Base-by-base conservation (phyloP, 2,888 invertebrate species). In the Eristalis tenax region DNA sequence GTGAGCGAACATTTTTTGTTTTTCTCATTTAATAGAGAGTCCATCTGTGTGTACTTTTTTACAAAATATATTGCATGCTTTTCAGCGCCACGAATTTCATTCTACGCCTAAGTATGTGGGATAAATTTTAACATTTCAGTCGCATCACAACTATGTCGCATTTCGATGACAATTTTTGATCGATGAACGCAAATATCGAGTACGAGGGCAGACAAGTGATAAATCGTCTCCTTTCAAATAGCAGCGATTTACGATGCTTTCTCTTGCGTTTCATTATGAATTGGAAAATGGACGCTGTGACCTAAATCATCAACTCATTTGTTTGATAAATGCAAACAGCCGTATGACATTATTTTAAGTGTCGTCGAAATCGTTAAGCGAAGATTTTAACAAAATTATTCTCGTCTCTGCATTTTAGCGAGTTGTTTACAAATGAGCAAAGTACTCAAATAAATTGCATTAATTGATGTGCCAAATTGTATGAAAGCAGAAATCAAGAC, bases 1-100 rank as follows among this genome's bases (percentile, higher is more conserved):
- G 93, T 93, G 89, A 91, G 92, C 18, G 8, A 10, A 50, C 2
- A 18, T 1, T 5, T 5, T 1, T 69, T 15, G 11, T 43, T 38
- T 22, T 56, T 13, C 32, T 63, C 8, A 6, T 23, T 23, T 15
- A n/a, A n/a, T 8, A 13, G 10, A 22, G 32, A 57, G 32, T 35
- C 15, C 26, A 43, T 70, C 2, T 11, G 50, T 11, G n/a, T 5
- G 15, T 11, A 23, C 32, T 18, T 8, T 35, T 15, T 22, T 4
- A 50, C 4, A 56, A 70, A 63, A 61, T 40, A 23, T 5, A 18
- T 69, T 77, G 69, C 69, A 69, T 77, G 56, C 18, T 77, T 69
- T 63, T 15, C 13, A 43, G 63, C 61, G 68, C 10, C 11, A 23
- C 11, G 6, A 5, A 4, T 26, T 22, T 26, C n/a, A 22, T 18